Percentiles rank a stretch among this genome's conserved stretches.
These are phyloP conservation scores for Boloria euphrosyne DNA, from an alignment of 2,888 invertebrate genomes.

Conservation along the genomic window DNA sequence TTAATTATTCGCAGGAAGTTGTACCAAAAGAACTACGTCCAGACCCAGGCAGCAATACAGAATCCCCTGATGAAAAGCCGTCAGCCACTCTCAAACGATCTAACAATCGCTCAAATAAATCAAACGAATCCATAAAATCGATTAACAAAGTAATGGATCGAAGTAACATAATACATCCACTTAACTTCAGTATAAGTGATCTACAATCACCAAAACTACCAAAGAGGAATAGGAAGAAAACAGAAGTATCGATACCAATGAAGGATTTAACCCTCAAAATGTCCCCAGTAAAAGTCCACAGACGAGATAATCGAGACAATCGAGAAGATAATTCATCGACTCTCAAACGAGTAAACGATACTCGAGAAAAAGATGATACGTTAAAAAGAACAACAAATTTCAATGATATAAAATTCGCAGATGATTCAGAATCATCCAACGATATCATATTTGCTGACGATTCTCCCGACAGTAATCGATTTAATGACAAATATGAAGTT, in stretches of 20 bases:
- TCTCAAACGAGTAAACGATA: slow-evolving; percentile 84
- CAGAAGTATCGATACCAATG: slow-evolving; percentile 67
- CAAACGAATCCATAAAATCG: slow-evolving; percentile 68
- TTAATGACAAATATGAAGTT: slow-evolving; percentile 69
- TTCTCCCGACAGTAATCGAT: slow-evolving; percentile 74
- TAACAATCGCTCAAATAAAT: slow-evolving; percentile 58
- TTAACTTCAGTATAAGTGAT: slow-evolving; percentile 77
- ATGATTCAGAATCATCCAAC: slow-evolving; percentile 84
- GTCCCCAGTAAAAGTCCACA: slow-evolving; percentile 69
- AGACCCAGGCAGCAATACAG: slow-evolving; percentile 86
- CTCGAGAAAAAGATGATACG: slow-evolving; percentile 84
- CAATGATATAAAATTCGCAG: slow-evolving; percentile 87
- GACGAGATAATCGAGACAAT: slow-evolving; percentile 58
- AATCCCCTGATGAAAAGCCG: slow-evolving; percentile 84
- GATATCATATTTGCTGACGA: slow-evolving; percentile 77
- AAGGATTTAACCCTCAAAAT: slow-evolving; percentile 67
- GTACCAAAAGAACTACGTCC: slow-evolving; percentile 73
- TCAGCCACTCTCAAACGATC: slow-evolving; percentile 66
- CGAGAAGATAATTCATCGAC: slow-evolving; percentile 61
- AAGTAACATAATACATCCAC: slow-evolving; percentile 73
- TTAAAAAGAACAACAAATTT: slow-evolving; percentile 82
- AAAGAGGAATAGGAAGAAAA: slow-evolving; percentile 64
- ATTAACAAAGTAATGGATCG: slow-evolving; percentile 65
- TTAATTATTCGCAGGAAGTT: slow-evolving; percentile 64
- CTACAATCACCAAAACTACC: slow-evolving; percentile 68